These are phyloP conservation scores for Philereme transversata DNA, from an alignment of 2,888 invertebrate species.

Conservation along the genomic window DNA sequence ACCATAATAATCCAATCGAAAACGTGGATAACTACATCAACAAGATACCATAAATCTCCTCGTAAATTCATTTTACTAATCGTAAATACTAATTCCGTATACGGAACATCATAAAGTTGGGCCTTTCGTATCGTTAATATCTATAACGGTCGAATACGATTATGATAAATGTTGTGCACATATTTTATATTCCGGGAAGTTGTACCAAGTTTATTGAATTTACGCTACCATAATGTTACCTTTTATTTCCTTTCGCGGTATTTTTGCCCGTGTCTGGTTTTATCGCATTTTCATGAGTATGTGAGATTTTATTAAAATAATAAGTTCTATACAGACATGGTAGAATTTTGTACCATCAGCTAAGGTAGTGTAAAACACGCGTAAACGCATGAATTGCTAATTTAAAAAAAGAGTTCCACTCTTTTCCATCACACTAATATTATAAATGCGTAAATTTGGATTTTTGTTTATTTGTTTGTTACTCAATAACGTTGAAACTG, in stretches of 20 bases:
- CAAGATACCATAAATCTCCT: slow-evolving; percentile 21
- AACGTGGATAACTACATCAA: not conserved
- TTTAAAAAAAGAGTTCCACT: too few relatives aligned
- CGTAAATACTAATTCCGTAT: slow-evolving; percentile 31
- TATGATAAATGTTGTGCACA: not conserved
- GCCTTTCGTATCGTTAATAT: slow-evolving; percentile 20
- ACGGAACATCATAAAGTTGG: slow-evolving; percentile 23
- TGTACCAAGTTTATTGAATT: not conserved
- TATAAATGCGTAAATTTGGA: too few relatives aligned
- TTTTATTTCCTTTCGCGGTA: not conserved
- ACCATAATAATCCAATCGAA: not conserved
- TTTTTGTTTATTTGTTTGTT: too few relatives aligned
- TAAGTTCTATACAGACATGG: too few relatives aligned
- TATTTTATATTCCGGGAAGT: not conserved
- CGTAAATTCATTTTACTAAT: slow-evolving; percentile 30
- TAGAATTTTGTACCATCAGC: too few relatives aligned
- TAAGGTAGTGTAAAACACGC: too few relatives aligned
- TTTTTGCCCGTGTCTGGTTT: not conserved
- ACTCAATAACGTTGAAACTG: too few relatives aligned
- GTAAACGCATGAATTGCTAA: too few relatives aligned
- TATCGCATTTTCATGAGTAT: not conserved
- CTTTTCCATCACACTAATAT: too few relatives aligned
- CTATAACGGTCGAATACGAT: slow-evolving; percentile 13
- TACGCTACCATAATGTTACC: not conserved
- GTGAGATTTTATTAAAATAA: too few relatives aligned